Percentiles rank a stretch among this genome's conserved stretches.
These are phyloP conservation scores for Tenebrosternarchus preto DNA, from an alignment of 2,113 vertebrate species.

Conservation along the genomic window DNA sequence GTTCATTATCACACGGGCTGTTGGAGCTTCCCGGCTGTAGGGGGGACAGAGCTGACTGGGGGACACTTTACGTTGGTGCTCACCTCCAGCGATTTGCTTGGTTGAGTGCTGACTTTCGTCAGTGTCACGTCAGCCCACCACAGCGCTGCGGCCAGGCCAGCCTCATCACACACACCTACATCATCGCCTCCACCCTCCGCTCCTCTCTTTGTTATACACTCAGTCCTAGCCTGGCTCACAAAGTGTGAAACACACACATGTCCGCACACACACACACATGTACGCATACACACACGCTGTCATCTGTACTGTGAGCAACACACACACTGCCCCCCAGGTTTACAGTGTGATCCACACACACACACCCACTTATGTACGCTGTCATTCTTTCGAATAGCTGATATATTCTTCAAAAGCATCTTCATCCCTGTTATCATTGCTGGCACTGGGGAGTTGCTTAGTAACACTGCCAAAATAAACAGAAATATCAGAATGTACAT, in stretches of 20 bases:
- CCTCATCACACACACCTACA: constrained; percentile 44
- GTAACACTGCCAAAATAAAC: constrained; percentile 41
- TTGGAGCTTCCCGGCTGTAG: constrained; percentile 51
- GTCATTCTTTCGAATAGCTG: constrained; percentile 24
- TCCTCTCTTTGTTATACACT: constrained; percentile 34
- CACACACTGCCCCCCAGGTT: constrained; percentile 7
- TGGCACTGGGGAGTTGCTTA: constrained; percentile 45
- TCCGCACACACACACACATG: background rate
- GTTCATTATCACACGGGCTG: constrained; percentile 66
- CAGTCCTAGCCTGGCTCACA: constrained; percentile 42
- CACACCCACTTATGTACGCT: constrained; percentile 23
- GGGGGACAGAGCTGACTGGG: constrained; percentile 28
- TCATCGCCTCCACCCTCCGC: constrained; percentile 54
- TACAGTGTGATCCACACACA: constrained; percentile 2
- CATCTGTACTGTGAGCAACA: constrained; percentile 1
- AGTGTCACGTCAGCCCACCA: background rate
- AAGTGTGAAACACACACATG: constrained; percentile 34
- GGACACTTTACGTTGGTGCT: constrained; percentile 65
- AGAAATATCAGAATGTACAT: constrained; percentile 38
- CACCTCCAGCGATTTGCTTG: constrained; percentile 69
- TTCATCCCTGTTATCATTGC: constrained; percentile 11
- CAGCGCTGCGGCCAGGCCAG: background rate
- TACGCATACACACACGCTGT: constrained; percentile 20
- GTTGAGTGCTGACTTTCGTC: constrained; percentile 67
- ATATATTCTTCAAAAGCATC: constrained; percentile 5